A percentile compares a stretch with the other conserved stretches of the same genome.
phyloP scores from a whole-genome alignment of 2,113 vertebrate species.

The Anguilla rostrata region DNA sequence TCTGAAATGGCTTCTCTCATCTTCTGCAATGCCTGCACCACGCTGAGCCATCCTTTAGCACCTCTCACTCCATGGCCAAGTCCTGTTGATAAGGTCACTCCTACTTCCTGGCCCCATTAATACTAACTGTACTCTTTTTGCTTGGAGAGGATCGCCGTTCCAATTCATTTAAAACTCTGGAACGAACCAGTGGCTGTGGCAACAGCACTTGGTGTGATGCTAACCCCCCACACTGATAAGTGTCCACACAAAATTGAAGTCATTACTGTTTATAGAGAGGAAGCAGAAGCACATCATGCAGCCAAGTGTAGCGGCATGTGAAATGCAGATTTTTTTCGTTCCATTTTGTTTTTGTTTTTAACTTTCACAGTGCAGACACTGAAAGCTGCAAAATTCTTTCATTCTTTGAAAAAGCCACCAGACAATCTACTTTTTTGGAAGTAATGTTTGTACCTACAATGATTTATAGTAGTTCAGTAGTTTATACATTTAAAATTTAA shows the following conservation, averaged over 20 bases:
- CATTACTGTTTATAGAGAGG: not conserved
- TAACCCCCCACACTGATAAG: not conserved
- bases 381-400: too few species aligned
- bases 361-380: too few species aligned
- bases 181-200: not conserved
- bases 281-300: not conserved
- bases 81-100: not conserved
- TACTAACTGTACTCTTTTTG: not conserved
- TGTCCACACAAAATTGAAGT: not conserved
- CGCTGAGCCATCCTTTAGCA: not conserved
- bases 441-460: too few species aligned
- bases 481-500: too few species aligned
- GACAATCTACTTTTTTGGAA: too few species aligned
- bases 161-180: not conserved
- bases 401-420: too few species aligned
- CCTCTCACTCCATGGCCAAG: too few species aligned
- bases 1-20: not conserved
- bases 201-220: not conserved
- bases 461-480: too few species aligned
- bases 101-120: not conserved
- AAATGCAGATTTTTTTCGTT: too few species aligned
- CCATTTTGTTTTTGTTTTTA: too few species aligned
- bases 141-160: not conserved
- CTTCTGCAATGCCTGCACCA: not conserved
- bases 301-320: too few species aligned